A percentile compares a stretch with the other conserved stretches of the same genome.
phyloP scores from a whole-genome alignment of 1,140 invertebrate genomes.

The Brachionus paranguensis region DNA sequence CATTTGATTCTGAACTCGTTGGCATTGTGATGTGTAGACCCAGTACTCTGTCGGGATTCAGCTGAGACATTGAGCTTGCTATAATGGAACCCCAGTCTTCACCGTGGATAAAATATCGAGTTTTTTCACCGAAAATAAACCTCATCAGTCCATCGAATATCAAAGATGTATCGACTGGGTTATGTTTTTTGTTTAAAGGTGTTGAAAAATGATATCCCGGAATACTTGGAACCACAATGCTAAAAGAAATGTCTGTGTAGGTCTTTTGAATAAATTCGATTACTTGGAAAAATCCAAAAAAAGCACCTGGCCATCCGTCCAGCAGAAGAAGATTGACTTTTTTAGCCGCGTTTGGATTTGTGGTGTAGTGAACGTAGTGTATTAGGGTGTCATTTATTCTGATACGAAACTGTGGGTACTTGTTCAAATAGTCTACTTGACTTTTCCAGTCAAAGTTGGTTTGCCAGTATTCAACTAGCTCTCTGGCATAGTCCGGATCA shows the following conservation, averaged over 20 bases:
- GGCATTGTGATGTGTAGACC: conserved; percentile 40
- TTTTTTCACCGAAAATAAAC: conserved; percentile 56
- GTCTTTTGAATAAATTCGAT: conserved; percentile 53
- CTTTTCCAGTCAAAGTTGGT: conserved; percentile 68
- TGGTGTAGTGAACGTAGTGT: conserved; percentile 59
- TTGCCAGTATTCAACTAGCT: conserved; percentile 68
- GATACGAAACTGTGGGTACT: conserved; percentile 66
- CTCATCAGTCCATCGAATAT: background rate
- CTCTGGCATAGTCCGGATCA: conserved; percentile 15
- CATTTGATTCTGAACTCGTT: background rate
- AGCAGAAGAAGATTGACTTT: conserved; percentile 65
- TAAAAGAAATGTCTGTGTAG: conserved; percentile 58
- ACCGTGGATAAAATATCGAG: conserved; percentile 74
- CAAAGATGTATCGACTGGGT: background rate
- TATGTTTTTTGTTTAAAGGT: conserved; percentile 43
- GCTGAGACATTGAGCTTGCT: conserved; percentile 58
- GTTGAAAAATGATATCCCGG: conserved; percentile 79
- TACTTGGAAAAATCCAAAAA: conserved; percentile 76
- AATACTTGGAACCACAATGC: conserved; percentile 71
- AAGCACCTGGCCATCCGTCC: conserved; percentile 81
- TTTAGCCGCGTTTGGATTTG: conserved; percentile 47
- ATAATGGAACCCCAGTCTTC: conserved; percentile 65
- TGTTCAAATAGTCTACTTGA: conserved; percentile 65
- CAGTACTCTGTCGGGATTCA: conserved; percentile 62
- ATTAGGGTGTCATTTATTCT: conserved; percentile 66